Base-by-base conservation (phyloP, 1,140 invertebrate species). In the Mesaphorura yosii region DNA sequence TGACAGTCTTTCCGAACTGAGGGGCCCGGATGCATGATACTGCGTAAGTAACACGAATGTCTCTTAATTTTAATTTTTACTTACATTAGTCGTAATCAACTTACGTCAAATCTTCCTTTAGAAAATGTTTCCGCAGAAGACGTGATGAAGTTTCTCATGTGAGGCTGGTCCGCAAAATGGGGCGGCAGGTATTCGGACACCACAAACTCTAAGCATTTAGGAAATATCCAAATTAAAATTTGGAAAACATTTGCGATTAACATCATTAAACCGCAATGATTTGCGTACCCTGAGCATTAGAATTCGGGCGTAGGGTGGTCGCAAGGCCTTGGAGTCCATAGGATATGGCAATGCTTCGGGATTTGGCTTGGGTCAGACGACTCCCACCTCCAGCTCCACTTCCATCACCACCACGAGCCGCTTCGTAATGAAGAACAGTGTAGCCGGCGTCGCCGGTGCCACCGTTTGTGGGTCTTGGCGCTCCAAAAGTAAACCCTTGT, bases 111-210 rank as follows among this genome's bases (percentile, higher is more conserved):
- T 26, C 57, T 54, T 3, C 48, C 60, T 2, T 27, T 27, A 2
- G 34, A 42, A 34, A 59, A 63, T 15, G 55, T 52, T 49, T 63
- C 60, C 2, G 54, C 45, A 3, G 53, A 51, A 2, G 57, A 54
- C 1, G 55, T 47, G 1, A 58, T 49, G 34, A 63, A 63, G 40
- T 59, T 54, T n/a, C 51, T 37, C 19, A 59, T 48, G 17, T 49
- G 45, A 4, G 41, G 48, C n/a, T 57, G 54, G 20, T 59, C 54
- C 4, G 46, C 46, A 34, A 53, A 53, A 17, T 54, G 51, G 19
- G 51, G 23, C 5, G 49, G 10, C 1, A 23, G 14, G 4, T 48
- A 20, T 22, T 54, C 14, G 5, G 28, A 15, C 3, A 62, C 17
- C 22, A 57, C 60, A 40, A 20, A 26, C 28, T 34, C 14, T 5